A percentile compares a stretch with the other conserved stretches of the same genome.
phyloP scores from a whole-genome alignment of 2,888 invertebrate species.

The Pegoplata infirma region DNA sequence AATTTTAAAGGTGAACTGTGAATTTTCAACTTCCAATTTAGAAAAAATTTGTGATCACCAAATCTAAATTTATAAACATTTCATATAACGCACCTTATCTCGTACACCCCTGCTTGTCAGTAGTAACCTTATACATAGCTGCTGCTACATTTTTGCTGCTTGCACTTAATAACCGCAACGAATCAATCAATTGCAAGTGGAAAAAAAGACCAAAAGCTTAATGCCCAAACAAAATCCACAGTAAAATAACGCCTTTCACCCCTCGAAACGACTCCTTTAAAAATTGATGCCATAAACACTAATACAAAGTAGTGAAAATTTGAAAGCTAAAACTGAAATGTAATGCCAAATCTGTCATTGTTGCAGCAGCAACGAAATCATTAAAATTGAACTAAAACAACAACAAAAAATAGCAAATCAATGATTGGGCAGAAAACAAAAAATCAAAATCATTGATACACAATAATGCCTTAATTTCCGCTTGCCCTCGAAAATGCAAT shows the following conservation, averaged over 20 bases:
- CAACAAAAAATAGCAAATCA: constrained; percentile 31
- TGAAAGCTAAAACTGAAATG: not conserved
- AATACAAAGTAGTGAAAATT: not conserved
- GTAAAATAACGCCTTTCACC: constrained; percentile 15
- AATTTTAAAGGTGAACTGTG: no score
- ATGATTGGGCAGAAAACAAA: constrained; percentile 8
- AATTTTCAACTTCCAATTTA: no score
- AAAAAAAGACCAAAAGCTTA: constrained; percentile 30
- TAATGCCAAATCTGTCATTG: not conserved
- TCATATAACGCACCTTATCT: not conserved
- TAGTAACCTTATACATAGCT: constrained; percentile 5
- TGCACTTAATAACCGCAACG: constrained; percentile 57
- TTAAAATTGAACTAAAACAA: constrained; percentile 28
- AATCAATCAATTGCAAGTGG: constrained; percentile 54
- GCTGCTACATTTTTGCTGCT: constrained; percentile 19
- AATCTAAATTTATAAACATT: not conserved
- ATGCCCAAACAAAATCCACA: constrained; percentile 29
- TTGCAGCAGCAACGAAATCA: not conserved
- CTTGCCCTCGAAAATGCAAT: constrained; percentile 31
- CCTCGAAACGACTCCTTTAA: not conserved
- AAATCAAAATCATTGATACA: constrained; percentile 21
- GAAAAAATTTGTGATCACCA: no score
- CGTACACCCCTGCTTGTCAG: not conserved
- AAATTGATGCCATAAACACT: constrained; percentile 17
- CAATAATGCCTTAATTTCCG: constrained; percentile 43